Percentiles rank a stretch among this genome's conserved stretches.
Conservation (phyloP, 2,888 invertebrate genomes). For the Schizaphis graminum region DNA sequence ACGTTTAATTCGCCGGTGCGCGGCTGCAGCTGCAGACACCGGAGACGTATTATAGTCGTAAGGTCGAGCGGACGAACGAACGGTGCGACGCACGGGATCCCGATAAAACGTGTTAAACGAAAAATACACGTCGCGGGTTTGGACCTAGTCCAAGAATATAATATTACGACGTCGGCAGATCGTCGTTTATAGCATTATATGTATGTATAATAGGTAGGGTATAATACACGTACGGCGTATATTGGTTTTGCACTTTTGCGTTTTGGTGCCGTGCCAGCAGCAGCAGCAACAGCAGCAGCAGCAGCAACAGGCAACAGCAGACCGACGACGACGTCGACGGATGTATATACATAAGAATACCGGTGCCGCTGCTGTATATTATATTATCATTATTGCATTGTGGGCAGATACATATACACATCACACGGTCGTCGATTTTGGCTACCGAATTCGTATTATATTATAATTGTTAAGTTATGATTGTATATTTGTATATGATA, state of each 20-base stretch:
- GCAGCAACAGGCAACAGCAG: background rate
- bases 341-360: background rate
- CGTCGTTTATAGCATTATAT: background rate
- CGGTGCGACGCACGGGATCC: background rate
- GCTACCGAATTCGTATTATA: background rate
- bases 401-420: background rate
- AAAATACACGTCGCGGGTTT: slow-evolving; percentile 19
- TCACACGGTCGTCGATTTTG: background rate
- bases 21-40: slow-evolving; percentile 17
- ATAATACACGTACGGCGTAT: background rate
- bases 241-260: slow-evolving; percentile 35
- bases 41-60: background rate
- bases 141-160: slow-evolving; percentile 24
- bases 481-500: background rate
- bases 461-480: background rate
- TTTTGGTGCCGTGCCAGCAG: slow-evolving; percentile 40
- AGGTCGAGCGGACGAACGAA: background rate
- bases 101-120: slow-evolving; percentile 17
- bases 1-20: background rate
- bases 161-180: slow-evolving; percentile 19
- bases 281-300: background rate
- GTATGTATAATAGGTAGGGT: too few relatives aligned
- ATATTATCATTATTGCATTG: background rate
- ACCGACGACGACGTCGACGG: background rate
- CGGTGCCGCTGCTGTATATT: background rate